Conservation (phyloP, 2,888 invertebrate genomes). For the Ochlodes sylvanus region DNA sequence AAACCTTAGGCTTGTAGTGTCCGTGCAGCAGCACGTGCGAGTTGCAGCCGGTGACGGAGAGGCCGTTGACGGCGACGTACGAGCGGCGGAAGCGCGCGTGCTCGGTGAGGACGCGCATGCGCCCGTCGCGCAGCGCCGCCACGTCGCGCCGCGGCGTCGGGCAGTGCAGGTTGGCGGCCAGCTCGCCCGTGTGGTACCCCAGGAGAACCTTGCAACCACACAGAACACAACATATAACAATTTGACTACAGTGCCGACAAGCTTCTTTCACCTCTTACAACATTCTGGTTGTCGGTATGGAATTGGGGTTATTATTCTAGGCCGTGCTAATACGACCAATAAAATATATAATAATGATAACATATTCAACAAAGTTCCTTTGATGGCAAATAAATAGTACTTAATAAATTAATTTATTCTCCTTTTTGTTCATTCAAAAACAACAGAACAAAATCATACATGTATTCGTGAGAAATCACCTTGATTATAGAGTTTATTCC, state of each 20-base stretch:
- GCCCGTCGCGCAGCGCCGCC: slow-evolving; percentile 78
- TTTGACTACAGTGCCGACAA: too few species aligned
- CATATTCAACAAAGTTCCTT: too few species aligned
- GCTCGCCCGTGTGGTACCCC: slow-evolving; percentile 87
- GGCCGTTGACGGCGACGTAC: slow-evolving; percentile 64
- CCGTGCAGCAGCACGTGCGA: slow-evolving; percentile 66
- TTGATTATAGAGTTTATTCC: slow-evolving; percentile 86
- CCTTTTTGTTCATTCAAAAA: too few species aligned
- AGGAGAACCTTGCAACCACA: slow-evolving; percentile 71
- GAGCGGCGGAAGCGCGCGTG: slow-evolving; percentile 82
- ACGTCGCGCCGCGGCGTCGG: slow-evolving; percentile 82
- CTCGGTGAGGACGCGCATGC: slow-evolving; percentile 84
- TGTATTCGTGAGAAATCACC: slow-evolving; percentile 51
- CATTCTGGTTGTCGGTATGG: too few species aligned
- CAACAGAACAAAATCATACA: too few species aligned
- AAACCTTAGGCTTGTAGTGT: slow-evolving; percentile 64
- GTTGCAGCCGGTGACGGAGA: slow-evolving; percentile 66
- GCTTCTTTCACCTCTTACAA: too few species aligned
- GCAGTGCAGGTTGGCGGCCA: slow-evolving; percentile 91
- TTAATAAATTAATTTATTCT: too few species aligned
- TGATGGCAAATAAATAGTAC: too few species aligned
- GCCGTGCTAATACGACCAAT: too few species aligned
- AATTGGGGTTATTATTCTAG: too few species aligned
- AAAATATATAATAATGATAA: too few species aligned
- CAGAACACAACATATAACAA: neutral